Evolutionary conservation across 1,140 invertebrate species (phyloP), one percentile per base, ranked within the genome.

Genomic region (Oscheius sp.): DNA sequence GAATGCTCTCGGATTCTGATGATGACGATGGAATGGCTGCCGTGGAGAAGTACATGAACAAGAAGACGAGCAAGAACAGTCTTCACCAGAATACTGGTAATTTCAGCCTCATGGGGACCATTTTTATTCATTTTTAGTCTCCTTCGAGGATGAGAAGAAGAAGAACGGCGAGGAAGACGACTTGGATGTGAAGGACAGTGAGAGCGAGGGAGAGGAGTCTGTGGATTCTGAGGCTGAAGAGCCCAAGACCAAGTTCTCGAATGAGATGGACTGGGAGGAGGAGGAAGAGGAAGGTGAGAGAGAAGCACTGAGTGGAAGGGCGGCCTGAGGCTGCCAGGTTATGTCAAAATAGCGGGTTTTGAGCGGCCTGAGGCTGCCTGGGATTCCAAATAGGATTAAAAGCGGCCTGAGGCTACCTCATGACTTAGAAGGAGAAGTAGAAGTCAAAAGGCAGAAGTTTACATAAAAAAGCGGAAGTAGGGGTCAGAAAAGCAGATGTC

Each of bases 21-120:
- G 78, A 77, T 10, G 79, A 79, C 31, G 81, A 80, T 45, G 76
- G 69, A 1, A 42, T 78, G 52, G 73, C 70, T 38, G 70, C 71
- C 3, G 69, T 80, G 49, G 80, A 75, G 45, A 80, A 82, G 35
- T 76, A 79, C 49, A 74, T 75, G 55, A 73, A 77, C 13, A 85
- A 80, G 64, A 29, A n/a, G n/a, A n/a, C n/a, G n/a, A 55, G 52
- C 34, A 52, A 52, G 26, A 23, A 38, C 23, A 61, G 29, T 1
- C 28, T 61, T 4, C 45, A 38, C 42, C 34, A 58, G 29, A 68
- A 68, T 58, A 26, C 42, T n/a, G 31, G 35, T 20, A 58, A 31
- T 67, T 62, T 26, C 35, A 32, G n/a, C n/a, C n/a, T n/a, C n/a
- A n/a, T n/a, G n/a, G n/a, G n/a, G n/a, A n/a, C n/a, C n/a, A 63